Base-by-base conservation (phyloP, 2,113 vertebrate species). In the Orthonyx spaldingii region DNA sequence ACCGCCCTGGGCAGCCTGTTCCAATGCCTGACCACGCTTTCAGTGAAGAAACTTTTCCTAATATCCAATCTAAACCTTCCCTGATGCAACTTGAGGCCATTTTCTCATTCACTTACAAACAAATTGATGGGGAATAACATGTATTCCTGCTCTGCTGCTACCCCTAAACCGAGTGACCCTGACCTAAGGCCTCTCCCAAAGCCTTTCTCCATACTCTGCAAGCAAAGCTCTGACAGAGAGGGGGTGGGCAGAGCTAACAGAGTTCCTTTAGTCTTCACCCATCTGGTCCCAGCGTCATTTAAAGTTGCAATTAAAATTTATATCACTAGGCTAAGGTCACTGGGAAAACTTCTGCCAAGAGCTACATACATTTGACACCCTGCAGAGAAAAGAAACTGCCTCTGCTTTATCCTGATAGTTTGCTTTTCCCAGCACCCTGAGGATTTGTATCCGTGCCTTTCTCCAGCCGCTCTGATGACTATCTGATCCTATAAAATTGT, bases 291-390 rank as follows among this genome's bases (percentile, higher is more conserved):
- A 87, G 39, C 47, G 7, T 75, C 79, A 81, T 78, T 93, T 90
- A 74, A 64, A 96, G 33, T 15, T 71, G 56, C 64, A 95, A 81
- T 89, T 97, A 95, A 90, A 90, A 93, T 93, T 77, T 95, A 74
- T 89, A 92, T 86, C 71, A 11, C 83, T 66, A 59, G 55, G 88
- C 72, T 95, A 94, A 92, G 72, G 84, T 94, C 89, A 95, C 56
- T 92, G 59, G n/a, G 72, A 78, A 89, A 92, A 81, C 68, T 24
- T 44, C 47, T 63, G 91, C 89, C 96, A 94, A 95, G 64, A 92
- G 21, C 72, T 89, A 95, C 86, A 71, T 42, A 71, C 28, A 84
- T 75, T 63, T 37, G 56, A 89, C 84, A 74, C 44, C 60, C 93
- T 68, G 93, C 60, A 86, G 93, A 90, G 83, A 93, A 84, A 86